Base-by-base conservation (phyloP, 2,888 invertebrate species). In the Cacoxenus indagator region DNA sequence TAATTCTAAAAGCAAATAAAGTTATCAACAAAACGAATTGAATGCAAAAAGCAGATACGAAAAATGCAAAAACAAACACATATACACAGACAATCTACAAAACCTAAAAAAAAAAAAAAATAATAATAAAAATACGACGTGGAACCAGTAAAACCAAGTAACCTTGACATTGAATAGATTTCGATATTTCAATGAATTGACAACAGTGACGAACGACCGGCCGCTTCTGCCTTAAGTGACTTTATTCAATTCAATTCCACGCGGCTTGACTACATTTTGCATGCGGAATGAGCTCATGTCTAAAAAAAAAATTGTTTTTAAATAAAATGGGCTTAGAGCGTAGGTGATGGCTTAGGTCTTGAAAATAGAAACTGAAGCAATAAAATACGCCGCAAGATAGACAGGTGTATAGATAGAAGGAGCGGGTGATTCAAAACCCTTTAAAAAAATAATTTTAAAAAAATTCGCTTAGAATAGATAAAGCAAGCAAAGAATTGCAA, bases 91-190 rank as follows among this genome's bases (percentile, higher is more conserved):
- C 1, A 51, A 17, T 22, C 8, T 17, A 9, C 17, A 17, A 51
- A 51, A 51, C 17, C 5, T 4, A 51, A 68, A 31, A 74, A 67
- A 69, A 61, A 67, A 71, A 67, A 68, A 70, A 72, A 73, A 51
- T 59, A 69, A 43, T 24, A 72, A 66, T 69, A 69, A 70, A 75
- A 71, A 22, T 54, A 65, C 55, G 68, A 73, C 81, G 29, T 61
- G 57, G 62, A 45, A 24, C n/a, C 46, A 64, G 27, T n/a, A 51
- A 31, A 31, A 54, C 51, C 64, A 54, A 14, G 57, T 78, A 84
- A 84, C 82, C 82, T 83, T 83, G 82, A 80, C 82, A 84, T 83
- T 83, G 82, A 78, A 80, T 83, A 76, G 75, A 82, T 83, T 70
- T 75, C 65, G 37, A 65, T 55, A 65, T 65, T 65, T 55, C 22